Base-by-base conservation (phyloP, 2,888 invertebrate genomes). In the Pheosia tremula region DNA sequence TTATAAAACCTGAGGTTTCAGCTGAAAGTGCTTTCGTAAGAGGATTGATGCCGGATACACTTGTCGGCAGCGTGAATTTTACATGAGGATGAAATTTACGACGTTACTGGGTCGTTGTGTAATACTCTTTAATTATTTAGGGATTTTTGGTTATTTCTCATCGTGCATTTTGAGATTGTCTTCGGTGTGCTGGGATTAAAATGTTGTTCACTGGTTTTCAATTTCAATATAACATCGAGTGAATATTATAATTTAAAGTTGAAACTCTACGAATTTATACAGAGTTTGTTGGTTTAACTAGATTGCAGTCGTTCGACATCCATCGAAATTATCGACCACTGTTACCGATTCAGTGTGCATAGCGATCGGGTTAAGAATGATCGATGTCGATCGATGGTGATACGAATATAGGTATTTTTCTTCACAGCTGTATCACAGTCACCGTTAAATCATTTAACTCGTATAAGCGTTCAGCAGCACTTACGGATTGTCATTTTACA, bases 1-100 rank as follows among this genome's bases (percentile, higher is more conserved):
- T 24, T 13, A n/a, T 36, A 43, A 58, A 63, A 57, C 39, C 62
- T 62, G 57, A 55, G 64, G 63, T 67, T 59, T 39, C 47, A 36
- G 59, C 39, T 54, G 52, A 59, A 49, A 60, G 50, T 65, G 59
- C 58, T 66, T 71, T 63, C 60, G 61, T 64, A 61, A 58, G 52
- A 71, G 72, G 75, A 81, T 78, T 78, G 74, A 80, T 80, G 68
- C 72, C 70, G 73, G 74, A 74, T 69, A 75, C 74, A 76, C 68
- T 69, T 79, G 76, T 74, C 79, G 60, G 53, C 39, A 58, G 63
- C 63, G 63, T 45, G 49, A 67, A 70, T 71, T 74, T 74, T 70
- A 69, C 67, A 67, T 66, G 63, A 59, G 59, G 66, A 55, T 60
- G 55, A 62, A 64, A 54, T 66, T 58, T 55, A 72, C 56, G 61